Conservation (phyloP, 2,888 invertebrate species). For the Pollenia labialis region DNA sequence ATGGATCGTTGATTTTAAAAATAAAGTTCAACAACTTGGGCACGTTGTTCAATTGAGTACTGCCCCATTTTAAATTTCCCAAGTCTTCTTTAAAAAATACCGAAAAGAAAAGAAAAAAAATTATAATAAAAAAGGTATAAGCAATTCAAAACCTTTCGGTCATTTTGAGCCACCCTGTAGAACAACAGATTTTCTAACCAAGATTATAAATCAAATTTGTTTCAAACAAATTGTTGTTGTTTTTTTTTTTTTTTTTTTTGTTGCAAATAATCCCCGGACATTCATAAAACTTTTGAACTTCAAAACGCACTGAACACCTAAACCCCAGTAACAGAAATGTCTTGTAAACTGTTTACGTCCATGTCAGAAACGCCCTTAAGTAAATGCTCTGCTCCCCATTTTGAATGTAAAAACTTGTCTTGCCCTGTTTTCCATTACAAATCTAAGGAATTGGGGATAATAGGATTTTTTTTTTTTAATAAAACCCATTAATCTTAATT, state of each 20-base stretch:
- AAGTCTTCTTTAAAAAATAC: too few relatives aligned
- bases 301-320: not conserved
- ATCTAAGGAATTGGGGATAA: too few relatives aligned
- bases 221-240: not conserved
- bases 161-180: too few relatives aligned
- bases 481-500: conserved; percentile 62
- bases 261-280: not conserved
- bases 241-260: not conserved
- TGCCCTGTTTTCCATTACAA: not conserved
- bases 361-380: not conserved
- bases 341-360: not conserved
- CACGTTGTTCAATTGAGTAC: too few relatives aligned
- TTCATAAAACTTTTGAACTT: not conserved
- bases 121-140: too few relatives aligned
- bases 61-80: too few relatives aligned
- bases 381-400: not conserved
- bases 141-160: too few relatives aligned
- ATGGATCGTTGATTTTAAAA: too few relatives aligned
- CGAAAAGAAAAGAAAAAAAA: too few relatives aligned
- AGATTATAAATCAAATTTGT: not conserved
- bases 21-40: too few relatives aligned
- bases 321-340: not conserved
- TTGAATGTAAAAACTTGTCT: not conserved
- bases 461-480: conserved; percentile 38
- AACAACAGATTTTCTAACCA: too few relatives aligned